Evolutionary conservation across 2,797 vertebrate species (phyloP).

Genomic region (Chiropotes sagulatus): DNA sequence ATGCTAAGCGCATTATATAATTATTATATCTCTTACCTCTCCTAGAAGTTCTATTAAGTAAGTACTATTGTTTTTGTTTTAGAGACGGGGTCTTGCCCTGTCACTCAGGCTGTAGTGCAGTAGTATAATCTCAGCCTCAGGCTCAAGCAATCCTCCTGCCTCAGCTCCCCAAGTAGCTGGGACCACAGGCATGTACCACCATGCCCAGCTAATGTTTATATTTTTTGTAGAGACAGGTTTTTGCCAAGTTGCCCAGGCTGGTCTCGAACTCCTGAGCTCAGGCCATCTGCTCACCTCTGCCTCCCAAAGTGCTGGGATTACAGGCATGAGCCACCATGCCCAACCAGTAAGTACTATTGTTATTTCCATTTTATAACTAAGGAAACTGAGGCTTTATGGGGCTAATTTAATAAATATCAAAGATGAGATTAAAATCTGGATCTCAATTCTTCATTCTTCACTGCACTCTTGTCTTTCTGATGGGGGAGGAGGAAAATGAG

Average conservation of each 20-base stretch:
- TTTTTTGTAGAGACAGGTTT: no score
- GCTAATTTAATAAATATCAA: neutral
- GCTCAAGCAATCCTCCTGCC: neutral
- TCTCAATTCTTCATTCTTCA: neutral
- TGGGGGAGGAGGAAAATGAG: neutral
- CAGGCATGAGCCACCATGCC: neutral
- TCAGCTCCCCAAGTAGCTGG: neutral
- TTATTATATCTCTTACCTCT: neutral
- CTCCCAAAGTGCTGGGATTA: neutral
- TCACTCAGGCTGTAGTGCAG: neutral
- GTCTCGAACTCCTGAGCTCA: neutral
- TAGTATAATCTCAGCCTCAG: neutral
- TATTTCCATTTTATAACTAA: neutral
- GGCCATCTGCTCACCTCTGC: neutral
- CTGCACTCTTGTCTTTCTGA: neutral
- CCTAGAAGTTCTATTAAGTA: neutral
- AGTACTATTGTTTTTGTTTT: neutral
- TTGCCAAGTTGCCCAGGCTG: no score
- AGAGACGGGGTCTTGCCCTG: neutral
- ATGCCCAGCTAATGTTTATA: no score
- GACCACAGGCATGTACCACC: neutral
- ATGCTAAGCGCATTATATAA: neutral
- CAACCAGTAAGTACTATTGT: neutral
- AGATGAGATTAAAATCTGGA: constrained; percentile 2
- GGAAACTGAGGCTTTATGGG: neutral